phyloP scores from a whole-genome alignment of 2,888 invertebrate species.

The Eristalis arbustorum region DNA sequence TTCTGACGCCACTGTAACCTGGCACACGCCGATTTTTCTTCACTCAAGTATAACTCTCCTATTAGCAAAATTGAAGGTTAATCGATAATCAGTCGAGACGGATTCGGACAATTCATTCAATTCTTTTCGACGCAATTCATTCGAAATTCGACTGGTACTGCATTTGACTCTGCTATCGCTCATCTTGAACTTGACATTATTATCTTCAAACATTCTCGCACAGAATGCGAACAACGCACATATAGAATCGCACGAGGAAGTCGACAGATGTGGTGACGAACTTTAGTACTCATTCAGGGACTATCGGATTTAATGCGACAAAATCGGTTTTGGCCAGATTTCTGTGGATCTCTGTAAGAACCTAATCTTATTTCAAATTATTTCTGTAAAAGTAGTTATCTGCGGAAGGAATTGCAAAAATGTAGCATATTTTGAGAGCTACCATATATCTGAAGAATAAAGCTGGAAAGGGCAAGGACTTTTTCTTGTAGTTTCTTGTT shows the following conservation, averaged over 20 bases:
- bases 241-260: not conserved
- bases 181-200: conserved; percentile 15
- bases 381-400: not conserved
- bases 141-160: not conserved
- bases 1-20: not conserved
- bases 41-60: not conserved
- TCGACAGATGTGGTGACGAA: not conserved
- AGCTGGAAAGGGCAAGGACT: too few relatives aligned
- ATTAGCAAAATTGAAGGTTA: not conserved
- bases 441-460: too few relatives aligned
- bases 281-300: not conserved
- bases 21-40: not conserved
- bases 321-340: not conserved
- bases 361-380: not conserved
- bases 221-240: not conserved
- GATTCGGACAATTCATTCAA: not conserved
- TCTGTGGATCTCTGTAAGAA: not conserved
- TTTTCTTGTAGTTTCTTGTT: too few relatives aligned
- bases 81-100: not conserved
- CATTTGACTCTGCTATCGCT: not conserved
- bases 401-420: too few relatives aligned
- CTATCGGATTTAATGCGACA: not conserved
- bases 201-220: not conserved
- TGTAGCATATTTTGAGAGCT: too few relatives aligned
- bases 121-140: not conserved